Conservation (phyloP, 2,888 invertebrate species). For the Agrotis clavis region DNA sequence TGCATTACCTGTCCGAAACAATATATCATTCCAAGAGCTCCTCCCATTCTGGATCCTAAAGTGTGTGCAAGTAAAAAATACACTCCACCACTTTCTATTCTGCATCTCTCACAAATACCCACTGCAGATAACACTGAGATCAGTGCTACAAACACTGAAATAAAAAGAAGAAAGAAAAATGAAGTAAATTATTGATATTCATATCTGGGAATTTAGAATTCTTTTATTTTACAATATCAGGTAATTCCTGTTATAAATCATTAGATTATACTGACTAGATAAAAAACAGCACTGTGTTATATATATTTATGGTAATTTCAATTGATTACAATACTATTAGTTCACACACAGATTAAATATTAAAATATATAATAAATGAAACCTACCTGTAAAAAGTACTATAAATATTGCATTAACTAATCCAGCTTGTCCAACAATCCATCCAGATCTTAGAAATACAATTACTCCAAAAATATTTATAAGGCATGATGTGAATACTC, state of each 20-base stretch:
- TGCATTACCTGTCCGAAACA: slow-evolving; percentile 97
- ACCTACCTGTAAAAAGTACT: slow-evolving; percentile 94
- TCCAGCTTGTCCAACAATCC: slow-evolving; percentile 98
- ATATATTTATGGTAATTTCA: background rate
- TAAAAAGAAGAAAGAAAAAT: slow-evolving; percentile 70
- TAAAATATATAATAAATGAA: no score
- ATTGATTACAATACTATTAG: slow-evolving; percentile 9
- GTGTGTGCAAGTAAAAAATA: slow-evolving; percentile 99
- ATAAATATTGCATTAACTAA: slow-evolving; percentile 95
- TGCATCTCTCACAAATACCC: slow-evolving; percentile 98
- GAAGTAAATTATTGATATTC: background rate
- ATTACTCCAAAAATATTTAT: slow-evolving; percentile 99
- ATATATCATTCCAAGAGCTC: slow-evolving; percentile 97
- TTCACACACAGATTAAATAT: background rate
- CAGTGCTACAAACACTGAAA: slow-evolving; percentile 96
- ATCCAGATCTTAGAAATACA: slow-evolving; percentile 98
- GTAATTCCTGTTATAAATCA: slow-evolving; percentile 22
- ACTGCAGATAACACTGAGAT: slow-evolving; percentile 98
- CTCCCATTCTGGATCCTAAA: slow-evolving; percentile 97
- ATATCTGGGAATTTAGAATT: background rate
- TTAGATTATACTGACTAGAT: slow-evolving; percentile 22
- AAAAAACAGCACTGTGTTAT: slow-evolving; percentile 4
- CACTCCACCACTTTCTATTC: slow-evolving; percentile 99
- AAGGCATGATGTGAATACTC: slow-evolving; percentile 99
- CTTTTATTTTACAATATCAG: background rate